These are phyloP conservation scores for Neoaliturus tenellus DNA, from an alignment of 2,888 invertebrate species.

Conservation along the genomic window DNA sequence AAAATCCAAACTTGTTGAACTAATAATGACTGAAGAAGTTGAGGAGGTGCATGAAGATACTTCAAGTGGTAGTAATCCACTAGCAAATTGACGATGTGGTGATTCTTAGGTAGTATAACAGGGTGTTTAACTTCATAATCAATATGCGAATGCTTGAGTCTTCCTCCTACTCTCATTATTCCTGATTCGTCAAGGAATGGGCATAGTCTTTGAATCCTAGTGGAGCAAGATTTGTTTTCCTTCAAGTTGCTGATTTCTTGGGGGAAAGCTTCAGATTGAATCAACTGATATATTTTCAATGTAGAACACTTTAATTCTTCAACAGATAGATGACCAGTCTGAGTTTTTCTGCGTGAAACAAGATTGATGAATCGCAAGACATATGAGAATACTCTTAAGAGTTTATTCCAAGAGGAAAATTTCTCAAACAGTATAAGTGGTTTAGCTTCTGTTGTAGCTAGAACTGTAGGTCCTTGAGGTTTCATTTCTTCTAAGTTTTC, in stretches of 20 bases:
- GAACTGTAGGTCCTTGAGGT: background rate
- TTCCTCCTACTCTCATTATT: constrained; percentile 60
- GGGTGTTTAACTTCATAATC: constrained; percentile 34
- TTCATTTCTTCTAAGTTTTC: background rate
- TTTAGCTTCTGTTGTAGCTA: background rate
- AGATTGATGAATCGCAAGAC: background rate
- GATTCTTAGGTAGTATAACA: constrained; percentile 22
- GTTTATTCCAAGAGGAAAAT: constrained; percentile 14
- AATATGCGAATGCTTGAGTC: constrained; percentile 52
- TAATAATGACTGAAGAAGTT: constrained; percentile 57
- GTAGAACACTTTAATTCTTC: background rate
- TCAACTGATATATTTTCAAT: background rate
- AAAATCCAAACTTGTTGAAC: constrained; percentile 61
- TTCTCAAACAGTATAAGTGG: background rate
- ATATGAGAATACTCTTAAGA: background rate
- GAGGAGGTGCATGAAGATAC: constrained; percentile 60
- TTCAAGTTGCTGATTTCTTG: constrained; percentile 36
- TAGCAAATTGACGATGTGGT: constrained; percentile 17
- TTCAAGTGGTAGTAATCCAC: constrained; percentile 59
- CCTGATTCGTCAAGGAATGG: constrained; percentile 43
- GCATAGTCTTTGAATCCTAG: constrained; percentile 24
- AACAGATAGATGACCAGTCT: background rate
- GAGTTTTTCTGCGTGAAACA: background rate
- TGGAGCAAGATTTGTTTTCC: background rate
- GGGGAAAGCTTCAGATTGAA: constrained; percentile 13